Conservation (phyloP, 2,888 invertebrate species). For the Lochmaea crataegi region DNA sequence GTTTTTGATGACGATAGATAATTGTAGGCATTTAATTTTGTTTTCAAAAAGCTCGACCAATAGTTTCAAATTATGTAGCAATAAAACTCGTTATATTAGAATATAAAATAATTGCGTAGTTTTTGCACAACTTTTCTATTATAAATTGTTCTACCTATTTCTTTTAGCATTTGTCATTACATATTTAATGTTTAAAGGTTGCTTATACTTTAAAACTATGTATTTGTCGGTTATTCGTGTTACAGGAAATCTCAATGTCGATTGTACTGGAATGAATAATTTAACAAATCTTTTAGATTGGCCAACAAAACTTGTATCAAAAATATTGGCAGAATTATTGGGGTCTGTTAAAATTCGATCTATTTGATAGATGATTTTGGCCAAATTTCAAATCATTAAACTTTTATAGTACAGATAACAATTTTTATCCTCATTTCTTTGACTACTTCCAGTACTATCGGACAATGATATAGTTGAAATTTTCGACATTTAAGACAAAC, state of each 20-base stretch:
- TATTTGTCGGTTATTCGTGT: not conserved
- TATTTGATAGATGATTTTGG: too few species aligned
- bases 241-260: too few species aligned
- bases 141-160: not conserved
- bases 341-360: too few species aligned
- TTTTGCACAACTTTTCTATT: not conserved
- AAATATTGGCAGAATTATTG: too few species aligned
- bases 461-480: too few species aligned
- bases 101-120: conserved; percentile 2
- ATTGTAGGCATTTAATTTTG: not conserved
- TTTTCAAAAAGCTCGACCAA: not conserved
- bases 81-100: not conserved
- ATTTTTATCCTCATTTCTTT: not conserved
- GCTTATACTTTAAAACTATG: not conserved
- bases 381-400: too few species aligned
- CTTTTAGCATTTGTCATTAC: not conserved
- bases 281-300: too few species aligned
- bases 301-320: too few species aligned
- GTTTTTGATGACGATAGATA: conserved; percentile 11
- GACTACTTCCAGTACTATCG: not conserved
- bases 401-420: too few species aligned
- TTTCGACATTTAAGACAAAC: not conserved
- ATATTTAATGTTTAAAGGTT: not conserved
- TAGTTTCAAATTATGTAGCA: conserved; percentile 16
- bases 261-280: too few species aligned